Evolutionary conservation across 1,140 invertebrate genomes (phyloP).

Genomic region (Drosophila sucinea): DNA sequence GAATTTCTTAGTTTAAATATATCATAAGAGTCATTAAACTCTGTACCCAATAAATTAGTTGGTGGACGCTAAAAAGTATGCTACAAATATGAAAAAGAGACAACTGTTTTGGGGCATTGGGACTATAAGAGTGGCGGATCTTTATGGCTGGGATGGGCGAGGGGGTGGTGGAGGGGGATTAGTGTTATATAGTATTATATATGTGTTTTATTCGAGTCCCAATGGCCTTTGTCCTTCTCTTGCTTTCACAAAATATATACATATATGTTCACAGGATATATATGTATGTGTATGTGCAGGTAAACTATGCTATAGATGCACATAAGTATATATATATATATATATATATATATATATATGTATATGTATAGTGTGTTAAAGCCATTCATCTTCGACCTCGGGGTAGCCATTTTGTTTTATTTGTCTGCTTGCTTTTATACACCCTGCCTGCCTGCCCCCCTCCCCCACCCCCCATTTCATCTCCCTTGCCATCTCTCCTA

Average conservation of each 20-base stretch:
- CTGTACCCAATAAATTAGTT: neutral
- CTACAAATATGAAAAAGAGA: neutral
- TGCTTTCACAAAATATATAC: neutral
- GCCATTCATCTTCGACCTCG: conserved; percentile 66
- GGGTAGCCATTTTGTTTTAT: conserved; percentile 69
- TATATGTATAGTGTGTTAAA: conserved; percentile 11
- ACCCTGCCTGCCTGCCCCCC: too few species aligned
- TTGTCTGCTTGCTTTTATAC: conserved; percentile 28
- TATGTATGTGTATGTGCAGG: neutral
- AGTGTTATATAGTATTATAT: neutral
- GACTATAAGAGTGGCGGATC: neutral
- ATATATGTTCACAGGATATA: too few species aligned
- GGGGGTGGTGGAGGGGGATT: too few species aligned
- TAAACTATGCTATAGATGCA: conserved; percentile 7
- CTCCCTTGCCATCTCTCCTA: conserved; percentile 3
- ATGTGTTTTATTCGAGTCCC: neutral
- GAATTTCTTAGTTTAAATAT: too few species aligned
- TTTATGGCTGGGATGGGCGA: neutral
- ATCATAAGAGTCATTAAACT: too few species aligned
- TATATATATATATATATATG: neutral
- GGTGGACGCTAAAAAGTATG: neutral
- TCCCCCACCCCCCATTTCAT: neutral
- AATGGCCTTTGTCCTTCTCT: conserved; percentile 5
- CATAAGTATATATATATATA: neutral
- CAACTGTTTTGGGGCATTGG: neutral